Evolutionary conservation across 1,140 invertebrate genomes (phyloP).

Genomic region (Cydia pomonella): DNA sequence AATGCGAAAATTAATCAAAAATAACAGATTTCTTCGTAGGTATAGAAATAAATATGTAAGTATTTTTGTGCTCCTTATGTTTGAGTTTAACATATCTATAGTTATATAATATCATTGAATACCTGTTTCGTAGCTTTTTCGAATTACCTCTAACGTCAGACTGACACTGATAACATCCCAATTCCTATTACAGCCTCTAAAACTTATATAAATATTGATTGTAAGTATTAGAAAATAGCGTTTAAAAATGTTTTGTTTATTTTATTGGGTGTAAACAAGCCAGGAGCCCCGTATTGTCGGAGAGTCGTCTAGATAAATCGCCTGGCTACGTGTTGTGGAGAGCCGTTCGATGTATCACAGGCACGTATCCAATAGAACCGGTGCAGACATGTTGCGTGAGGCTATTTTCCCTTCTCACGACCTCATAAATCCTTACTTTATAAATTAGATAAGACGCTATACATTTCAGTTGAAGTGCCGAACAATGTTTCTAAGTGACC

Average conservation of each 20-base stretch:
- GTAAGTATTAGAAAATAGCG: not conserved
- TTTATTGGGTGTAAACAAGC: conserved; percentile 43
- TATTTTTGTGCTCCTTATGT: no score
- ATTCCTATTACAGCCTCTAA: not conserved
- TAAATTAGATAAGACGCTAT: conserved; percentile 56
- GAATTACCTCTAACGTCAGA: not conserved
- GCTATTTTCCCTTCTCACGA: conserved; percentile 48
- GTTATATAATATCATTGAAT: no score
- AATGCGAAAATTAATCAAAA: no score
- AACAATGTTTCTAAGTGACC: conserved; percentile 26
- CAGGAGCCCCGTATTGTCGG: conserved; percentile 42
- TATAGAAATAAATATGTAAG: no score
- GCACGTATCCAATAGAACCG: conserved; percentile 55
- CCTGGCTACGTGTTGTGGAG: conserved; percentile 47
- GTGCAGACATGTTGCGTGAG: conserved; percentile 53
- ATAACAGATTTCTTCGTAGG: no score
- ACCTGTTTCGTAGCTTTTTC: not conserved
- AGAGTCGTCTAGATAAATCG: conserved; percentile 51
- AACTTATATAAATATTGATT: not conserved
- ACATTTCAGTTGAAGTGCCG: conserved; percentile 19
- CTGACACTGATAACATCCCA: not conserved
- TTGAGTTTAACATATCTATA: no score
- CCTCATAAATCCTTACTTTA: conserved; percentile 58
- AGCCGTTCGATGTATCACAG: conserved; percentile 49
- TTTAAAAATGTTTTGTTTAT: conserved; percentile 39